These are phyloP conservation scores for Isotomurus palustris DNA, from an alignment of 2,888 invertebrate genomes.

Conservation along the genomic window DNA sequence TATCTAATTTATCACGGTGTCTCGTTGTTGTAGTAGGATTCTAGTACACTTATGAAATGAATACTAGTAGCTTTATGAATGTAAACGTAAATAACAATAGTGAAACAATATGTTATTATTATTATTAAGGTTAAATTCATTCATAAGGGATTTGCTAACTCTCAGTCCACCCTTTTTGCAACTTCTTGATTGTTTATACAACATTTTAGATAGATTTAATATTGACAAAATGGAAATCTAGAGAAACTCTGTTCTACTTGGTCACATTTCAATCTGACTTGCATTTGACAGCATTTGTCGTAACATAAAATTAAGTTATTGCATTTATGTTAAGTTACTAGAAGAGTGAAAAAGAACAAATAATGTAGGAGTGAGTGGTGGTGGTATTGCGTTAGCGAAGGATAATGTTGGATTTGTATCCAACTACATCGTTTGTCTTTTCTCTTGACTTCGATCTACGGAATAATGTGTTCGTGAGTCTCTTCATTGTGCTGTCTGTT, in stretches of 20 bases:
- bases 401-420: constrained; percentile 40
- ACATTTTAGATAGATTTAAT: neutral
- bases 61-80: too few species aligned
- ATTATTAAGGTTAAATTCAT: neutral
- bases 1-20: too few species aligned
- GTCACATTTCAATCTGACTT: too few species aligned
- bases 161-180: neutral
- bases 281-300: too few species aligned
- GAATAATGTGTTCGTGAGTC: constrained; percentile 39
- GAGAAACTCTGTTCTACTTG: too few species aligned
- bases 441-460: constrained; percentile 43
- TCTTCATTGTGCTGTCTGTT: constrained; percentile 40
- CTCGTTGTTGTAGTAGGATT: too few species aligned
- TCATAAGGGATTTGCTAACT: neutral
- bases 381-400: constrained; percentile 34
- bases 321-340: too few species aligned
- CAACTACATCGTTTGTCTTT: constrained; percentile 26
- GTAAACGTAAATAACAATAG: too few species aligned
- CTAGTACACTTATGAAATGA: too few species aligned
- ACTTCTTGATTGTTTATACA: neutral
- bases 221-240: neutral
- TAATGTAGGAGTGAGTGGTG: too few species aligned
- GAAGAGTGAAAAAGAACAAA: too few species aligned
- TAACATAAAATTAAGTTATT: too few species aligned
- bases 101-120: neutral